Evolutionary conservation across 2,113 vertebrate genomes (phyloP), one percentile per base, ranked within the genome.

Genomic region (Osmerus mordax): DNA sequence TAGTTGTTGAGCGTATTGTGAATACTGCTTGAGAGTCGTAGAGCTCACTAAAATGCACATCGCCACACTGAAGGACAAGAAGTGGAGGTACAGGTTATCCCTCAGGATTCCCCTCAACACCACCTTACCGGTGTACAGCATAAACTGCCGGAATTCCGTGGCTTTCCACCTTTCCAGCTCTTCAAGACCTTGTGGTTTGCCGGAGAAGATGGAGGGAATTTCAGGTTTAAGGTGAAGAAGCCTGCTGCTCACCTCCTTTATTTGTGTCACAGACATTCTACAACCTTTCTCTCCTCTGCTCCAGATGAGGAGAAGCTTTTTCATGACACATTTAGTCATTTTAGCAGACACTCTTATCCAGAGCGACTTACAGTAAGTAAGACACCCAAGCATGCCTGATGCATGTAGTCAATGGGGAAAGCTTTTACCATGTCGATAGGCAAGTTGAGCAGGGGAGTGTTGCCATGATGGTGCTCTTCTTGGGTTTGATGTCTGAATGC

Each of bases 371-470:
- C n/a, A n/a, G n/a, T n/a, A n/a, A n/a, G n/a, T n/a, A n/a, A n/a
- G n/a, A n/a, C n/a, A 4, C 16, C 67, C 3, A 7, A 4, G 52
- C 16, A 71, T 29, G 69, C 58, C n/a, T 71, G 69, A 36, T 71
- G 69, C 29, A 71, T 71, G 32, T 70, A 70, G 18, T 71, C 58
- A 13, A 71, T 61, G 25, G 36, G 69, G 69, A 71, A 71, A 3
- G 16, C 4, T 28, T 4, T 7, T 5, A 71, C 32, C 69, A 62
- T 71, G 56, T 61, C 32, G 36, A 71, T 60, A 0, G 29, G 55
- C 53, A 70, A 56, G 21, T 56, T 16, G 28, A 16, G 19, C 15
- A 70, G 55, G 5, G 21, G 55, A 18, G 68, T 70, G 55, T 36
- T 29, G 14, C 8, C 52, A 5, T 70, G 68, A 55, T 29, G 55